Evolutionary conservation across 2,113 vertebrate genomes (phyloP), one percentile per base, ranked within the genome.

Genomic region (Ciconia stormi): DNA sequence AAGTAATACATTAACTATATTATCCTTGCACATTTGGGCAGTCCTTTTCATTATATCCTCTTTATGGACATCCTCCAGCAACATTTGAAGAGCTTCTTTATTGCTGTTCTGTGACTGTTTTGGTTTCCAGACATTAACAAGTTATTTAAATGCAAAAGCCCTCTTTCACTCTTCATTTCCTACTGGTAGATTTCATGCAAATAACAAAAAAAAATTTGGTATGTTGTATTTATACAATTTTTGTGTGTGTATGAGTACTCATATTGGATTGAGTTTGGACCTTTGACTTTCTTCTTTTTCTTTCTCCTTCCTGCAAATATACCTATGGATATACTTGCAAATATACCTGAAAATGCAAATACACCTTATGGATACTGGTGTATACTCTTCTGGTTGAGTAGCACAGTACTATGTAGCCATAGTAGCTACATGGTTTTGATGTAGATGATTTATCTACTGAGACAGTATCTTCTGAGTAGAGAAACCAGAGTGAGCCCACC

Each of bases 1-100:
- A 89, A 98, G 97, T 95, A 97, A 98, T 98, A 98, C 98, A 98
- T 98, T 98, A 98, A 96, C 97, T 95, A 74, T 97, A 97, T 97
- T 97, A 97, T 97, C 94, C 96, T 91, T 97, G 94, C 94, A 92
- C 98, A 97, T 95, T 97, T 86, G 97, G 98, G 93, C 97, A 96
- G 96, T 95, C 82, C 94, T 97, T 98, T 97, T 91, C 98, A 98
- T 98, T 97, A 97, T 96, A 97, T 95, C 96, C 97, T 98, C 98
- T 95, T 97, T 96, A 97, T 95, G 97, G 97, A 97, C 95, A 78
- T 77, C 73, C 97, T 98, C 96, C 97, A 97, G 97, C 92, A 78
- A 84, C 95, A 58, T 89, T 25, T 89, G 96, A 97, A 96, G 89
- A 96, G 92, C 63, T 91, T 21, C 97, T 97, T 98, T 97, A 98